These are phyloP conservation scores for fruit fly (Drosophila melanogaster) DNA, from an alignment of 1,140 invertebrate species.

Conservation along the genomic window Release_6_plus_ISO1_MT NC_004354.4:2775501-2776000, in stretches of 20 bases:
- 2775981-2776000: too few species aligned
- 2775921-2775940: too few species aligned
- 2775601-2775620: constrained; percentile 82
- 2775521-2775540: constrained; percentile 19
- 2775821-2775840: constrained; percentile 43
- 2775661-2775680: constrained; percentile 64
- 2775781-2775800: constrained; percentile 74
- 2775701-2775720: not conserved
- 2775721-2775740: constrained; percentile 19
- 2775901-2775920: too few species aligned
- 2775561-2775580: not conserved
- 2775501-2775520: constrained; percentile 48
- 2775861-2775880: not conserved
- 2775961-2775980: too few species aligned
- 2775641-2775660: constrained; percentile 74
- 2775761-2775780: constrained; percentile 56
- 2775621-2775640: constrained; percentile 81
- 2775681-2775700: constrained; percentile 2
- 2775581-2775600: constrained; percentile 75
- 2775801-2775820: constrained; percentile 76
- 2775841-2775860: not conserved
- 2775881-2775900: not conserved
- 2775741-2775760: constrained; percentile 4
- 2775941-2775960: too few species aligned
- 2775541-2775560: not conserved